Percentiles rank a stretch among this genome's conserved stretches.
Evolutionary conservation across 2,113 vertebrate species (phyloP).

Genomic region (Macquaria australasica): DNA sequence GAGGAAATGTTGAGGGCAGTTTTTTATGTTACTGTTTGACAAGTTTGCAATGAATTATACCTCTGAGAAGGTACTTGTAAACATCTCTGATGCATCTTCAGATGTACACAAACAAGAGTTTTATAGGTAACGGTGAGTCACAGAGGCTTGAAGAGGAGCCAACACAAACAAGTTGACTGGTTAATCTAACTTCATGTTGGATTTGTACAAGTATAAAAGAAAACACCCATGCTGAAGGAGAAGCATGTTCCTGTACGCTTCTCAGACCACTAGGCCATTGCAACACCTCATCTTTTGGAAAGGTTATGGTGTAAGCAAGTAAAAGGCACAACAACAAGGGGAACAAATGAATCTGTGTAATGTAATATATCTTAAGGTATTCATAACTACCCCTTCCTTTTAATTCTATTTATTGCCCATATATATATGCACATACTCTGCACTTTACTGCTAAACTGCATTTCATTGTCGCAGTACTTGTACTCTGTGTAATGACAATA

Average conservation of each 20-base stretch:
- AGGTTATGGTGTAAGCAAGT: too few species aligned
- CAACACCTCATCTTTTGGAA: too few species aligned
- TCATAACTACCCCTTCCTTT: too few species aligned
- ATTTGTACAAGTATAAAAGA: neutral
- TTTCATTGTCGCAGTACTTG: too few species aligned
- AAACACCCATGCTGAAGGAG: neutral
- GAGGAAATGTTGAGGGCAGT: too few species aligned
- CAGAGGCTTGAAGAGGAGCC: neutral
- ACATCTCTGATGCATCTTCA: neutral
- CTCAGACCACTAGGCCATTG: too few species aligned
- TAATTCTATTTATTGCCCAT: too few species aligned
- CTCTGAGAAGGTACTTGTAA: neutral
- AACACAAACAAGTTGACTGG: neutral
- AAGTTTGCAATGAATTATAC: neutral
- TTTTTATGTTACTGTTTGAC: neutral
- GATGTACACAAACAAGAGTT: neutral
- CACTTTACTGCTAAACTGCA: too few species aligned
- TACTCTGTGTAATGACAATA: too few species aligned
- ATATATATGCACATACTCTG: too few species aligned
- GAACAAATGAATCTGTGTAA: neutral
- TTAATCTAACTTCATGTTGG: neutral
- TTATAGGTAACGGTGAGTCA: neutral
- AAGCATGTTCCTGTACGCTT: neutral
- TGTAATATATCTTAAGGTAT: too few species aligned
- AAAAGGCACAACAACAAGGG: too few species aligned